phyloP scores from a whole-genome alignment of 2,888 invertebrate species.

The Drosophila infuscata region DNA sequence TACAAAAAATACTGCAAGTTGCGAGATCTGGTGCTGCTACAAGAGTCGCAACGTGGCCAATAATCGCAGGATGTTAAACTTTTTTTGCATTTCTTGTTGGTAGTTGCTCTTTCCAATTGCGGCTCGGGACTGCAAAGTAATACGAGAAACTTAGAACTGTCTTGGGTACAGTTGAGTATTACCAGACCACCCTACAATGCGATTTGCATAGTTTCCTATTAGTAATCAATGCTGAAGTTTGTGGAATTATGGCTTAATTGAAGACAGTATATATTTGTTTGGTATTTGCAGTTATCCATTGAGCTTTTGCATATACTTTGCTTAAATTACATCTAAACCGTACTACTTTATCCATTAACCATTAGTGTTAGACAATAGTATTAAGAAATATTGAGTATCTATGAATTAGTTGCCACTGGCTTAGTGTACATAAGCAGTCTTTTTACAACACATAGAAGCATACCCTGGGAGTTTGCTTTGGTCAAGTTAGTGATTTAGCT shows the following conservation, averaged over 20 bases:
- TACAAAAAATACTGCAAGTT: constrained; percentile 28
- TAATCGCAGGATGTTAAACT: constrained; percentile 86
- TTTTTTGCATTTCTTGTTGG: constrained; percentile 55
- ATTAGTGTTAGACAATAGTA: constrained; percentile 38
- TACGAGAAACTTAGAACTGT: constrained; percentile 20
- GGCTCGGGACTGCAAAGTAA: constrained; percentile 37
- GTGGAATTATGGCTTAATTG: neutral
- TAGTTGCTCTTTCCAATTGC: constrained; percentile 3
- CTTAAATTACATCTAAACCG: constrained; percentile 17
- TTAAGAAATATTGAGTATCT: constrained; percentile 41
- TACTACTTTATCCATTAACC: constrained; percentile 46
- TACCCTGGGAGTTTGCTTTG: constrained; percentile 48
- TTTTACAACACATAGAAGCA: constrained; percentile 42
- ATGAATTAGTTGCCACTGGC: constrained; percentile 39
- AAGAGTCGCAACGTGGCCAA: constrained; percentile 86
- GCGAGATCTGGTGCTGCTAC: constrained; percentile 41
- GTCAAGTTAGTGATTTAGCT: constrained; percentile 54
- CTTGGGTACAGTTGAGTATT: neutral
- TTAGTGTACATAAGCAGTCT: constrained; percentile 62
- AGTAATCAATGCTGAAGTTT: constrained; percentile 1
- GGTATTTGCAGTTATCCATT: neutral
- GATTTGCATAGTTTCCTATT: neutral
- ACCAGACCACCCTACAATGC: neutral
- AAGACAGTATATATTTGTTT: neutral
- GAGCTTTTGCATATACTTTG: neutral